Evolutionary conservation across 2,797 vertebrate genomes (phyloP), one percentile per base, ranked within the genome.

Genomic region (Aldrovandia affinis): DNA sequence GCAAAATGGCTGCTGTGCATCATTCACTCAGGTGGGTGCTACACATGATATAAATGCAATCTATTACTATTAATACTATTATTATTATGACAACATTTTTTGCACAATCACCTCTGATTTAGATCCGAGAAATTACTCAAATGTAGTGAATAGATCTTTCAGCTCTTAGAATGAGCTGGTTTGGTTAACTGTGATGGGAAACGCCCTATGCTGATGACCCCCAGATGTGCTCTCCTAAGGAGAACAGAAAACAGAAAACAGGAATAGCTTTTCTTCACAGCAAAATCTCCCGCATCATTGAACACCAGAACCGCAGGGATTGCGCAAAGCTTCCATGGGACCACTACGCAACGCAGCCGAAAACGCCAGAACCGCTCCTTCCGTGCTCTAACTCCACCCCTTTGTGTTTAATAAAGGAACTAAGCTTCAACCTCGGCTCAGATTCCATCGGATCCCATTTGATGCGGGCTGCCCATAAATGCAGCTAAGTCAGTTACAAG

Each of bases 131-230:
- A 52, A 79, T n/a, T 55, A 3, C 44, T 70, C 14, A 18, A 33
- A 77, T 63, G 12, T 42, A 55, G 55, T 57, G 52, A 44, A 33
- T 28, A 12, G 6, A 6, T 33, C 47, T 63, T 50, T 36, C 47
- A 30, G 14, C 15, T 65, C n/a, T 81, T 36, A 57, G 5, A 39
- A 61, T 79, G n/a, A 28, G 70, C 30, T 52, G 15, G 18, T 42
- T 75, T 42, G 70, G 20, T 68, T 73, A 33, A 79, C 55, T 75
- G 81, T 78, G 79, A 79, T 33, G 47, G 82, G 30, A 82, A 55
- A 73, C 44, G 44, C 42, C 42, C 68, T 85, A 81, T 85, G 61
- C 78, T 54, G 57, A 30, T 89, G 89, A 89, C 89, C 88, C 91
- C 89, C 81, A 85, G 81, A 78, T 86, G 80, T 73, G 77, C 55